Evolutionary conservation across 1,140 invertebrate species (phyloP).

Genomic region (Ips nitidus): DNA sequence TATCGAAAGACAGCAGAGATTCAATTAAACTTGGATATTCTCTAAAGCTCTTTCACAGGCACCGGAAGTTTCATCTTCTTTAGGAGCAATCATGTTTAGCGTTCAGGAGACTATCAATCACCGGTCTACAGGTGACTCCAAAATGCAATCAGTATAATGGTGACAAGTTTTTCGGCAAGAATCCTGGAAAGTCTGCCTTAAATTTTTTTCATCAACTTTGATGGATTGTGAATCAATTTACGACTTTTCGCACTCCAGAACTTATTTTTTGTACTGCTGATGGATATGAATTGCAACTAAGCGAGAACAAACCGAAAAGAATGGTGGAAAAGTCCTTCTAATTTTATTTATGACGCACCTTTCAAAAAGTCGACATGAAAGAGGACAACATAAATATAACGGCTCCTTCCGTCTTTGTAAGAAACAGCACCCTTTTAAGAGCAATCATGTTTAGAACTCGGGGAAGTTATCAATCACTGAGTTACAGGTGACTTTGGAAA

Average conservation of each 20-base stretch:
- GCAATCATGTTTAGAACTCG: constrained; percentile 29
- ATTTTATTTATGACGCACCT: constrained; percentile 11
- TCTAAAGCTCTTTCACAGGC: constrained; percentile 6
- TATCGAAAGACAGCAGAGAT: constrained; percentile 9
- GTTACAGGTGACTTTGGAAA: constrained; percentile 26
- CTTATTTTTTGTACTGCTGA: no score
- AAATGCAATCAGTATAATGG: constrained; percentile 32
- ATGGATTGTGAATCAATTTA: no score
- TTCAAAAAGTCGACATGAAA: constrained; percentile 18
- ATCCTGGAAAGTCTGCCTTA: neutral
- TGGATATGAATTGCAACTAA: no score
- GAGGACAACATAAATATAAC: constrained; percentile 25
- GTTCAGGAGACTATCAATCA: constrained; percentile 31
- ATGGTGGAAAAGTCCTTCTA: neutral
- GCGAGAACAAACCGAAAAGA: no score
- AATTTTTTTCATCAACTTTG: no score
- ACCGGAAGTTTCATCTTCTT: constrained; percentile 13
- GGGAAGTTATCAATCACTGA: constrained; percentile 26
- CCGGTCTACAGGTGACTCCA: constrained; percentile 24
- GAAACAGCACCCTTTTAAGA: constrained; percentile 18
- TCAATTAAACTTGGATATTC: constrained; percentile 20
- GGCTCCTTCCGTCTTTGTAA: constrained; percentile 17
- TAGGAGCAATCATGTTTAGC: constrained; percentile 30
- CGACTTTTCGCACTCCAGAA: no score
- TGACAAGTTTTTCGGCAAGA: neutral